These are phyloP conservation scores for Marronus borbonicus DNA, from an alignment of 2,888 invertebrate species.

Conservation along the genomic window DNA sequence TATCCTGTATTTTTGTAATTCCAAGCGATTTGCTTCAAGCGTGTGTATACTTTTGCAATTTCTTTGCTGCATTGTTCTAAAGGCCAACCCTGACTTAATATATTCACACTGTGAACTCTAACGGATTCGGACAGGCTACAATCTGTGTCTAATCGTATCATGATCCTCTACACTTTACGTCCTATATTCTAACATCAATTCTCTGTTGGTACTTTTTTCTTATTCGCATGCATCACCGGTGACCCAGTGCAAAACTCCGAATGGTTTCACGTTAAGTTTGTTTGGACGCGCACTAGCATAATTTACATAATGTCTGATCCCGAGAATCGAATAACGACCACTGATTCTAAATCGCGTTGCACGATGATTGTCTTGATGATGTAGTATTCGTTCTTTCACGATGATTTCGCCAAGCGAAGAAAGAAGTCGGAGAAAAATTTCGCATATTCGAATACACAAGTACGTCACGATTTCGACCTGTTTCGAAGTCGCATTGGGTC, in stretches of 20 bases:
- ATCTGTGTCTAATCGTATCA: conserved; percentile 34
- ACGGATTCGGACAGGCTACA: conserved; percentile 48
- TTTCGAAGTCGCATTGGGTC: conserved; percentile 30
- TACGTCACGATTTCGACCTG: conserved; percentile 40
- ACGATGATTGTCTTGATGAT: conserved; percentile 32
- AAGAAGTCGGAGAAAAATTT: conserved; percentile 4
- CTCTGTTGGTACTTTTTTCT: neutral
- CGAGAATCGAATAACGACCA: conserved; percentile 18
- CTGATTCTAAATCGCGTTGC: conserved; percentile 33
- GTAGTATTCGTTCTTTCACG: conserved; percentile 31
- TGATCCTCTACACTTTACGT: neutral
- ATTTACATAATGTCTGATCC: conserved; percentile 36
- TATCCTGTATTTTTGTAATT: too few species aligned
- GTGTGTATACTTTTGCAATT: too few species aligned
- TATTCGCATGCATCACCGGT: neutral
- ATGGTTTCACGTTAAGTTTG: conserved; percentile 1
- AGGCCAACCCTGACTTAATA: neutral
- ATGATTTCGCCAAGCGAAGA: conserved; percentile 20
- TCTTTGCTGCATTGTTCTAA: too few species aligned
- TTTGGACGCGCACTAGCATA: conserved; percentile 17
- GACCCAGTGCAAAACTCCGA: conserved; percentile 35
- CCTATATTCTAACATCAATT: neutral
- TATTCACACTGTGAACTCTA: conserved; percentile 48
- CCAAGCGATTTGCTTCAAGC: too few species aligned
- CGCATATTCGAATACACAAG: conserved; percentile 29